Evolutionary conservation across 2,797 vertebrate species (phyloP).

Genomic region (Calcarius lapponicus): DNA sequence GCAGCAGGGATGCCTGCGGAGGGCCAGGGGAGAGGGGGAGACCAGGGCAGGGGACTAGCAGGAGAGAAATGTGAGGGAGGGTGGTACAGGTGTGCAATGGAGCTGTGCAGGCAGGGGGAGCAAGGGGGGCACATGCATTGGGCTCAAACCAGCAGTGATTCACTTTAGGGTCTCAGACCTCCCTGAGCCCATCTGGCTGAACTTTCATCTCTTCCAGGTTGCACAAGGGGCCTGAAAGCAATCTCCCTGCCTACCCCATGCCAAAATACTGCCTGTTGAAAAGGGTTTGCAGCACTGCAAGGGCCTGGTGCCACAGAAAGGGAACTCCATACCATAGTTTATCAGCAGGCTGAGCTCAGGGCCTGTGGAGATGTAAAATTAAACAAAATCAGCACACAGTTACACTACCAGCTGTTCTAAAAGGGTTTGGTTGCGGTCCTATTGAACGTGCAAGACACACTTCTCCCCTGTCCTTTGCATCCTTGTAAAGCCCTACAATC

Average conservation of each 20-base stretch:
- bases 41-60: background rate
- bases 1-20: background rate
- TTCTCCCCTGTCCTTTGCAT: background rate
- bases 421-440: background rate
- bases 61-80: background rate
- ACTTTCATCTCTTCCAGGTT: background rate
- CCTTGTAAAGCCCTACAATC: background rate
- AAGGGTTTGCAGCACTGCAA: fast-evolving
- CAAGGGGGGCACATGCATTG: fast-evolving
- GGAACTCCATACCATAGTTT: background rate
- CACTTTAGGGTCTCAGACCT: background rate
- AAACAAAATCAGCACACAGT: background rate
- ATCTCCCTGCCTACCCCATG: background rate
- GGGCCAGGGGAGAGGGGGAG: background rate
- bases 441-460: fast-evolving
- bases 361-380: background rate
- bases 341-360: background rate
- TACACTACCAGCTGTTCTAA: background rate
- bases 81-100: background rate
- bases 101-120: background rate
- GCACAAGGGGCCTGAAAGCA: background rate
- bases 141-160: background rate
- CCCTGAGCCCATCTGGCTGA: background rate
- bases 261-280: background rate
- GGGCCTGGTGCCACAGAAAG: background rate